Evolutionary conservation across 2,888 invertebrate species (phyloP).

Genomic region (Melieria crassipennis): DNA sequence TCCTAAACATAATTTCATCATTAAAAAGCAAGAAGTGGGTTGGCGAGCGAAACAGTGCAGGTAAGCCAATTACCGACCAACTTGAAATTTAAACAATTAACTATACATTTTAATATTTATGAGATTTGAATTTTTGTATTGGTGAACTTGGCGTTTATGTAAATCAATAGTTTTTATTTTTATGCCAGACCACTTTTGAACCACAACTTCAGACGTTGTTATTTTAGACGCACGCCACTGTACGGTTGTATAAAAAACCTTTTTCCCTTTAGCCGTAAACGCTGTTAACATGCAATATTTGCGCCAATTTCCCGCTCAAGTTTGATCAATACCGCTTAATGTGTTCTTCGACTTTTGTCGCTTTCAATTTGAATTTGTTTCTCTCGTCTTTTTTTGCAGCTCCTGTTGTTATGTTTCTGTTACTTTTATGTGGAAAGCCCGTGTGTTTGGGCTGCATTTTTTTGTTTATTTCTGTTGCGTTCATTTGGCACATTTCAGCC

Average conservation of each 20-base stretch:
- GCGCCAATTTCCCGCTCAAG: conserved; percentile 43
- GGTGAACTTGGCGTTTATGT: too few species aligned
- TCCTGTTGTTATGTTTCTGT: conserved; percentile 3
- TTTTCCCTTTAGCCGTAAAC: not conserved
- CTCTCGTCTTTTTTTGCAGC: conserved; percentile 13
- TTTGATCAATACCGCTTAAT: conserved; percentile 58
- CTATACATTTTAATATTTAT: too few species aligned
- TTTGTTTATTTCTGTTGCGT: conserved; percentile 14
- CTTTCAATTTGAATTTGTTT: conserved; percentile 33
- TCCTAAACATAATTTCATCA: conserved; percentile 54
- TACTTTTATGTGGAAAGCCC: conserved; percentile 26
- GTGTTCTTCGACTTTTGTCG: conserved; percentile 52
- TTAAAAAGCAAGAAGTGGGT: conserved; percentile 10
- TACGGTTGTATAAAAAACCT: conserved; percentile 5
- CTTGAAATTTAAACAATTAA: too few species aligned
- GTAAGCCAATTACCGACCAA: too few species aligned
- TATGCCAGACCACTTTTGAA: not conserved
- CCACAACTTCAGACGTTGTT: not conserved
- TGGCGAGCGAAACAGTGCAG: too few species aligned
- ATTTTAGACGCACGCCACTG: conserved; percentile 1
- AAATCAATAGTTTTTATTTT: too few species aligned
- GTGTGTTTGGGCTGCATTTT: not conserved
- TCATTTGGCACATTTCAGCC: conserved; percentile 3
- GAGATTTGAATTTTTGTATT: too few species aligned
- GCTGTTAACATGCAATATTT: conserved; percentile 43